phyloP scores from a whole-genome alignment of 2,888 invertebrate genomes.

The Tanypteryx hageni region DNA sequence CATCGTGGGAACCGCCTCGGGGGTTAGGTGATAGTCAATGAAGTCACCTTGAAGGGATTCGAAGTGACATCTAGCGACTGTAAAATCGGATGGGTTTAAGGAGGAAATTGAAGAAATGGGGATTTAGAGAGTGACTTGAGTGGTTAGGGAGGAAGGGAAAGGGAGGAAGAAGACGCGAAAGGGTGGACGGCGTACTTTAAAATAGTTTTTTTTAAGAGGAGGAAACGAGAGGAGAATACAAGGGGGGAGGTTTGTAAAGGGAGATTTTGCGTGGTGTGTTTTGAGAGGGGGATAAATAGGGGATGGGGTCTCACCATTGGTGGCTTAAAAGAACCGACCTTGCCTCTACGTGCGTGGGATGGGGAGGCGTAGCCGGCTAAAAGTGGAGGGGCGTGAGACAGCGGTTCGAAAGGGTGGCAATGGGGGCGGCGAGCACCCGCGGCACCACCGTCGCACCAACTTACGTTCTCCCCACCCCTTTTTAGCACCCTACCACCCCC shows the following conservation, averaged over 20 bases:
- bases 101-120: constrained; percentile 6
- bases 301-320: neutral
- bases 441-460: constrained; percentile 9
- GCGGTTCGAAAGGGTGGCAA: constrained; percentile 20
- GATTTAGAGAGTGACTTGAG: neutral
- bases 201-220: neutral
- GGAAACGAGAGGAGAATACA: neutral
- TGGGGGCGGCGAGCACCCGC: neutral
- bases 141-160: neutral
- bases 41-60: neutral
- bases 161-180: neutral
- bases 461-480: neutral
- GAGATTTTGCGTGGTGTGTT: constrained; percentile 35
- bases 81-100: constrained; percentile 12
- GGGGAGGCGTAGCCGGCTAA: neutral
- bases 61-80: neutral
- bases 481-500: neutral
- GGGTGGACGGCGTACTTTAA: constrained; percentile 12
- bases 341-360: neutral
- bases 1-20: constrained; percentile 40
- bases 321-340: neutral
- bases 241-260: neutral
- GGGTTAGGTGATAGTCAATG: neutral
- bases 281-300: constrained; percentile 3
- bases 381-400: constrained; percentile 45